Evolutionary conservation across 1,140 invertebrate species (phyloP).

Genomic region (Drosophila tani): DNA sequence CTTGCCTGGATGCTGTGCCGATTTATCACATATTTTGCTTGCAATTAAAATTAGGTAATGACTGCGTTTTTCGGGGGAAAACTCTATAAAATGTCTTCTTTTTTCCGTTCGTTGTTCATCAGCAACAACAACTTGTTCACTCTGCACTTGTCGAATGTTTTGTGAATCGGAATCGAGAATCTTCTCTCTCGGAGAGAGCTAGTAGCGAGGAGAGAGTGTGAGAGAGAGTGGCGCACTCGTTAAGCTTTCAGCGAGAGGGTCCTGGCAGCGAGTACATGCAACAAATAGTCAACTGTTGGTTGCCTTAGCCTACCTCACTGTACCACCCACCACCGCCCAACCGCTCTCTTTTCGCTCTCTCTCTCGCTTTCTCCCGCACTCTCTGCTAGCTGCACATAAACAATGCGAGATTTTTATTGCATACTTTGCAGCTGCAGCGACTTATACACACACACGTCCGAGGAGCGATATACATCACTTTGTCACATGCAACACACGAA

Average conservation of each 20-base stretch:
- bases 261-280: conserved; percentile 62
- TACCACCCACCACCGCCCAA: conserved; percentile 28
- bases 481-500: conserved; percentile 73
- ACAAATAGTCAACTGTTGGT: conserved; percentile 83
- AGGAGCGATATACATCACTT: conserved; percentile 54
- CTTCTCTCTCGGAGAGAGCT: conserved; percentile 14
- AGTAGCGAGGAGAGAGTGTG: not conserved
- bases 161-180: conserved; percentile 64
- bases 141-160: conserved; percentile 83
- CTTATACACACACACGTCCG: conserved; percentile 56
- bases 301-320: conserved; percentile 81
- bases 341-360: not conserved
- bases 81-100: conserved; percentile 46
- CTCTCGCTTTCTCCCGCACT: not conserved
- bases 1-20: conserved; percentile 1
- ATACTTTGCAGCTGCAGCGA: conserved; percentile 80
- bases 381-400: conserved; percentile 69
- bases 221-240: conserved; percentile 41
- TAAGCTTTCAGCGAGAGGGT: conserved; percentile 37
- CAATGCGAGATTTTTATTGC: conserved; percentile 81
- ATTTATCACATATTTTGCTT: conserved; percentile 30
- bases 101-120: conserved; percentile 76
- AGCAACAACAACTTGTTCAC: conserved; percentile 83
- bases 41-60: conserved; percentile 39
- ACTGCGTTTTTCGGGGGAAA: conserved; percentile 34